Evolutionary conservation across 2,888 invertebrate species (phyloP), one percentile per base, ranked within the genome.

Genomic region (Stenoptilia bipunctidactyla): DNA sequence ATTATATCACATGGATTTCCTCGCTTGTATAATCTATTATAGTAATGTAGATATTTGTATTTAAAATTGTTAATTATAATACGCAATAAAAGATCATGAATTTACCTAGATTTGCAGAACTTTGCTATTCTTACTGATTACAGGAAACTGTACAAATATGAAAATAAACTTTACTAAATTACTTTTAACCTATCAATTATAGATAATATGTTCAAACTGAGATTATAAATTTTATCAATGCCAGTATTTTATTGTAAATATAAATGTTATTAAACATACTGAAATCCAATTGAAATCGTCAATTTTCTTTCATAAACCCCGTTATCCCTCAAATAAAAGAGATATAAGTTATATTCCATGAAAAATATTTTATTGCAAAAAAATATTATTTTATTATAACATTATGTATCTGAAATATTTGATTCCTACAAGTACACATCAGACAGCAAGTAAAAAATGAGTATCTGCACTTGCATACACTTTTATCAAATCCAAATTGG

Each of bases 191-290:
- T 42, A 51, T 45, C 57, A 48, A 51, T 53, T 57, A 54, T 50
- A 57, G 57, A 61, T 57, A 53, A 52, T 58, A 20, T 20, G 20
- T 30, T n/a, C 30, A 30, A 4, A n/a, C 9, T 30, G 30, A 59
- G 50, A 61, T 55, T 62, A 63, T 58, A 60, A 62, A 65, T 65
- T 64, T 8, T 65, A 67, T 76, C 62, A 70, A 76, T 73, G 77
- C 80, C 82, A 82, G 82, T 82, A 82, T 82, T 82, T 72, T 72
- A 79, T 64, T 80, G 79, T 82, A 82, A 74, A 82, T 80, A 80
- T 71, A 56, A 71, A 72, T 75, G 75, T 79, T 79, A 73, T 59
- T 77, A 71, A 80, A 77, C 76, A 77, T 66, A 53, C 59, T 58
- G 71, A 73, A n/a, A 70, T 66, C 56, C 69, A 71, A 65, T 55